Percentiles rank a stretch among this genome's conserved stretches.
phyloP scores from a whole-genome alignment of 2,113 vertebrate genomes.

The Syngnathus scovelli region DNA sequence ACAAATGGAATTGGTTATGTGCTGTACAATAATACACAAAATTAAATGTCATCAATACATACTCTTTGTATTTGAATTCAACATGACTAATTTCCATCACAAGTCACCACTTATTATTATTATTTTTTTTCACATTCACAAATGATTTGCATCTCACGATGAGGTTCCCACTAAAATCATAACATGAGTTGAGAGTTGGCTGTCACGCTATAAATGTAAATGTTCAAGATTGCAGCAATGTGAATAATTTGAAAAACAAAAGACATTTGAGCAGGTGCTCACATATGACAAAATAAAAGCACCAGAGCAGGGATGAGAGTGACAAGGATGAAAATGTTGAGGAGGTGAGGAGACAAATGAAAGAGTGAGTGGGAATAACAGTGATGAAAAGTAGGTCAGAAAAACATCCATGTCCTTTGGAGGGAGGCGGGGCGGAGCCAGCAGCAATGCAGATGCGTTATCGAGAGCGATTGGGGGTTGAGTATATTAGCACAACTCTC shows the following conservation, averaged over 20 bases:
- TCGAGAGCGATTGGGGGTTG: constrained; percentile 13
- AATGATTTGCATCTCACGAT: not conserved
- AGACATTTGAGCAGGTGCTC: not conserved
- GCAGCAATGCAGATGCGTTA: constrained; percentile 31
- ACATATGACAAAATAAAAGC: not conserved
- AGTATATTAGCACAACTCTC: not conserved
- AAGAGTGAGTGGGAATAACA: constrained; percentile 1
- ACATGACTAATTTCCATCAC: not conserved
- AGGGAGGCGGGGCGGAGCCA: constrained; percentile 24
- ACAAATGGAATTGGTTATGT: not conserved
- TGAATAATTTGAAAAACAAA: not conserved
- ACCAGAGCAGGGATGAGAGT: not conserved
- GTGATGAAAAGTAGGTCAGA: constrained; percentile 63
- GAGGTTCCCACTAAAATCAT: too few relatives aligned
- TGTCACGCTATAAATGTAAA: not conserved
- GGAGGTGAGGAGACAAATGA: constrained; percentile 8
- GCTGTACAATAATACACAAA: not conserved
- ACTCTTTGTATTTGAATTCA: not conserved
- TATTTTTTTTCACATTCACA: not conserved
- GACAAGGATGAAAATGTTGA: constrained; percentile 15
- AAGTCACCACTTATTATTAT: too few relatives aligned
- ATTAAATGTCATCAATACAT: too few relatives aligned
- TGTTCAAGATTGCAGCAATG: too few relatives aligned
- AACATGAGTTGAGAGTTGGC: not conserved
- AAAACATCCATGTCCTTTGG: constrained; percentile 58